Conservation (phyloP, 2,113 vertebrate genomes). For the Balaeniceps rex region DNA sequence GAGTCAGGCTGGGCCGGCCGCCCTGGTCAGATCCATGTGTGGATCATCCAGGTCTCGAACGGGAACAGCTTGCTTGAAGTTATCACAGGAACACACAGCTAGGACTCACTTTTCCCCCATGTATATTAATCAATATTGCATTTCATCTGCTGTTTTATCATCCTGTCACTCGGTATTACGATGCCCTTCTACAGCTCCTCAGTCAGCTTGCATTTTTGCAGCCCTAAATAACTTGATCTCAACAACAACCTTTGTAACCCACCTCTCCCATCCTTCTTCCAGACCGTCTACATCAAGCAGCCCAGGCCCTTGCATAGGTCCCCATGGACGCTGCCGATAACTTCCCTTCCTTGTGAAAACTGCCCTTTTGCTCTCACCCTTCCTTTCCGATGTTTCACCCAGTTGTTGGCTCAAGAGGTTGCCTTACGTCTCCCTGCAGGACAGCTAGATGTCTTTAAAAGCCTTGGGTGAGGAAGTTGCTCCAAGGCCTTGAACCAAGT, state of each 20-base stretch:
- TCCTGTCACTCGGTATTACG: not conserved
- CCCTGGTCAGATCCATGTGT: not conserved
- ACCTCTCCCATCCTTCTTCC: not conserved
- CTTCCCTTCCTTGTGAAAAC: not conserved
- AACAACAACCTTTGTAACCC: not conserved
- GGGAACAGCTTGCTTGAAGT: not conserved
- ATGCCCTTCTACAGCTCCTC: not conserved
- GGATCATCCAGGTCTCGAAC: not conserved
- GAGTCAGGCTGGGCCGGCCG: accelerated
- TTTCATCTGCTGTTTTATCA: not conserved
- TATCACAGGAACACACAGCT: not conserved
- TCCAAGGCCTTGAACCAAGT: not conserved
- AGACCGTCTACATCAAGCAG: not conserved
- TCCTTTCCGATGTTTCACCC: not conserved
- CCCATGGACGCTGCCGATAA: not conserved
- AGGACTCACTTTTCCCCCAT: accelerated
- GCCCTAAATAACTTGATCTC: not conserved
- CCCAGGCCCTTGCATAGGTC: not conserved
- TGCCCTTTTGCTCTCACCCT: not conserved
- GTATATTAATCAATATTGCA: not conserved
- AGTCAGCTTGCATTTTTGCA: not conserved
- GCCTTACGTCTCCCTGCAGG: not conserved
- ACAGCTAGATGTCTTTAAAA: not conserved
- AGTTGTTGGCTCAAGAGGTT: not conserved
- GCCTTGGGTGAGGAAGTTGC: not conserved